Evolutionary conservation across 1,140 invertebrate genomes (phyloP), one percentile per base, ranked within the genome.

Genomic region (Lycorma delicatula): DNA sequence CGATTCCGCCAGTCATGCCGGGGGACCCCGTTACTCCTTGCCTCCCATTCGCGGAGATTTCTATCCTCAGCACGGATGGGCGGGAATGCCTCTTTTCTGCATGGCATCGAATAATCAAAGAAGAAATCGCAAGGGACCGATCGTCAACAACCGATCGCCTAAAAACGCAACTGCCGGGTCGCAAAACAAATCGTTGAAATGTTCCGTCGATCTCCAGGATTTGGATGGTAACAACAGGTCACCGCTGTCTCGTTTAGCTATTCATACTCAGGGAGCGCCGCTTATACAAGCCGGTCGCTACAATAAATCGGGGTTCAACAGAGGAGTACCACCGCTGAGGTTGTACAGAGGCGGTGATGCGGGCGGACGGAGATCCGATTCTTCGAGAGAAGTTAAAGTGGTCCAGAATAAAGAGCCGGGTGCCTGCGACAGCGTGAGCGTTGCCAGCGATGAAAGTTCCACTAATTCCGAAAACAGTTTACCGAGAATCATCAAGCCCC

Each of bases 401-500:
- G 34, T 51, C 20, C 58, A 16, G 46, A 49, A 54, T 31, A 34
- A 29, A 44, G 41, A 38, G 36, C 36, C 41, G 6, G 28, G 56
- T 12, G 79, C 78, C 62, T 80, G 80, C 64, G 84, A 86, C 68
- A 77, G 81, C 46, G 71, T 83, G 60, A 85, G 83, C 69, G 82
- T 86, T 54, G 79, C 83, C 13, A 86, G 84, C 69, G 86, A 87
- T 68, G 85, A 87, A 71, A 86, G 84, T 71, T 85, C 82, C 56
- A 80, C 79, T 11, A 76, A 77, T 38, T 86, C 84, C 1, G 88
- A 90, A 64, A 86, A 83, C 54, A 87, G 85, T 71, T 70, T 92
- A 63, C 90, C 89, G 22, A 77, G 89, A 44, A 90, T 92, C 50
- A 92, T 92, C 65, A 93, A 93, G 70, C 89, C 89, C 0, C 74